Percentiles rank a stretch among this genome's conserved stretches.
Evolutionary conservation across 1,140 invertebrate species (phyloP).

Genomic region (Saxidomus purpurata): DNA sequence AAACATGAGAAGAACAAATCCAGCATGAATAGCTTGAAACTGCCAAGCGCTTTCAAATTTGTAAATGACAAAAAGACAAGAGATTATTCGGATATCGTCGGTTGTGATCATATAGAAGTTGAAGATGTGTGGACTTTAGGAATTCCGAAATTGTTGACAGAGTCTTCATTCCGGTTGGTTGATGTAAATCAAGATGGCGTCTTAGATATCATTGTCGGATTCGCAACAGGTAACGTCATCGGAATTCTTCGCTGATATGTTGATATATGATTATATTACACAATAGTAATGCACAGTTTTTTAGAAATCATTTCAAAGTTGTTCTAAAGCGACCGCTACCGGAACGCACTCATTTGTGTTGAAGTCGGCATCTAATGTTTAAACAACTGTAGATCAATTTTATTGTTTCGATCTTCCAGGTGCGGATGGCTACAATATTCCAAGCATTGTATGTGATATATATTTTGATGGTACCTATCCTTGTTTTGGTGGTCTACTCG

Average conservation of each 20-base stretch:
- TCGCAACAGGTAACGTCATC: conserved; percentile 92
- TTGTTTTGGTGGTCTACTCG: conserved; percentile 93
- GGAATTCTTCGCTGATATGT: too few relatives aligned
- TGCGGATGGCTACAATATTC: conserved; percentile 87
- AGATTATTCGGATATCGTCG: conserved; percentile 70
- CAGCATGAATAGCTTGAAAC: not conserved
- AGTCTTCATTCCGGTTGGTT: conserved; percentile 91
- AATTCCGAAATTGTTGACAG: conserved; percentile 92
- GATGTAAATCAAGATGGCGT: conserved; percentile 92
- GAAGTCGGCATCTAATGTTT: too few relatives aligned
- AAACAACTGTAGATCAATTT: too few relatives aligned
- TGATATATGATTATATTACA: too few relatives aligned
- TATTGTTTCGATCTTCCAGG: too few relatives aligned
- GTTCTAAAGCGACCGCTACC: too few relatives aligned
- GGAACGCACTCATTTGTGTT: too few relatives aligned
- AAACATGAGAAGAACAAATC: conserved; percentile 62
- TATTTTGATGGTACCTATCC: conserved; percentile 90
- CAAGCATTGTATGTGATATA: conserved; percentile 89
- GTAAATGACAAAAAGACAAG: not conserved
- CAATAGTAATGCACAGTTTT: too few relatives aligned
- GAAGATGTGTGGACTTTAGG: conserved; percentile 91
- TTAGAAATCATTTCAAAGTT: too few relatives aligned
- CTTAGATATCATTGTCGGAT: conserved; percentile 93
- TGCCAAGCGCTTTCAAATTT: conserved; percentile 21
- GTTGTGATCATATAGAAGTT: conserved; percentile 90